These are phyloP conservation scores for Sparidentex hasta DNA, from an alignment of 2,797 vertebrate species.

Conservation along the genomic window DNA sequence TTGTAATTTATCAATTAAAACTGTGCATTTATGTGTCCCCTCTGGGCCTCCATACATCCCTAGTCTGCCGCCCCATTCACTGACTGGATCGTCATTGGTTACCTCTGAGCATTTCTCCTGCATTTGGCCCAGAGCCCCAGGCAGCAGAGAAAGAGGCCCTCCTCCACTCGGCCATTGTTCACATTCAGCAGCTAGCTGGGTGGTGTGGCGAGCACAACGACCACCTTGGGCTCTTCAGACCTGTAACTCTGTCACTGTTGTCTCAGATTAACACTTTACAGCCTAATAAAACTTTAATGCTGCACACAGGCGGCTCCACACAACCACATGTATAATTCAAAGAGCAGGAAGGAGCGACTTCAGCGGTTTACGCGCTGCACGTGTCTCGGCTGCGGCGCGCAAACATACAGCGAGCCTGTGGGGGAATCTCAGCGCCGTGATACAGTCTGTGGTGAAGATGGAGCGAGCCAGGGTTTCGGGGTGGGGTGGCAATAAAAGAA, in stretches of 20 bases:
- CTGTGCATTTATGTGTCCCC: not conserved
- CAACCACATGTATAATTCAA: constrained; percentile 72
- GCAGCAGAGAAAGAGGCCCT: not conserved
- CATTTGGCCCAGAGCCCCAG: not conserved
- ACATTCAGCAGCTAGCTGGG: constrained; percentile 1
- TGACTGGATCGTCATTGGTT: not conserved
- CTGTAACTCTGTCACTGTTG: constrained; percentile 15
- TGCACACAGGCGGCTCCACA: constrained; percentile 40
- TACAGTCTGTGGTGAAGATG: not conserved
- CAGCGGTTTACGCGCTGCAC: constrained; percentile 43
- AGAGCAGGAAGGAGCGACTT: constrained; percentile 8
- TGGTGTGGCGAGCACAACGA: not conserved
- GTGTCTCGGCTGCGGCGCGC: constrained; percentile 18
- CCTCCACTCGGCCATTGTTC: constrained; percentile 2
- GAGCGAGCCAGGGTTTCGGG: not conserved
- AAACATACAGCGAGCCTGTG: not conserved
- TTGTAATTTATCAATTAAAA: not conserved
- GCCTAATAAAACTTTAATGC: constrained; percentile 67
- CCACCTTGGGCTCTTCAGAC: constrained; percentile 2
- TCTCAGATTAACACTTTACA: constrained; percentile 48
- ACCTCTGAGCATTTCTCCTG: not conserved
- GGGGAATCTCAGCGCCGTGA: not conserved
- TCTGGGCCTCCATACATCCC: not conserved
- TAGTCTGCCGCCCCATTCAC: not conserved
- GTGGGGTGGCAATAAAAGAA: constrained; percentile 33